Conservation (phyloP, 2,888 invertebrate genomes). For the Drosophila nr. perissopoda region DNA sequence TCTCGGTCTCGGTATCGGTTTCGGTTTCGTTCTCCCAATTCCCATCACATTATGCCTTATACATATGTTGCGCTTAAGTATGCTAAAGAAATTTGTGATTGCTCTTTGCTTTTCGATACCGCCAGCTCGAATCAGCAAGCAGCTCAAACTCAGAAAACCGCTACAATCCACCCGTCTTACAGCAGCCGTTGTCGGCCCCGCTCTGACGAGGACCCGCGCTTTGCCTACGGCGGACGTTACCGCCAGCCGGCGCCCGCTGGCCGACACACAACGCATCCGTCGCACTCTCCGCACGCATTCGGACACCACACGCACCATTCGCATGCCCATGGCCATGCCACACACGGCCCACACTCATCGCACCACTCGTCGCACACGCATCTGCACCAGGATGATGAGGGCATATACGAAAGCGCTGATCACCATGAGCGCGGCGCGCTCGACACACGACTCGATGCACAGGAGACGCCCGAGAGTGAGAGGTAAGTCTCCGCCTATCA, state of each 20-base stretch:
- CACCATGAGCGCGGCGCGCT: conserved; percentile 88
- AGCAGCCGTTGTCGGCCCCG: conserved; percentile 88
- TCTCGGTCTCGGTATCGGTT: conserved; percentile 29
- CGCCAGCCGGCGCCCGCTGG: conserved; percentile 84
- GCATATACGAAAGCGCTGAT: conserved; percentile 94
- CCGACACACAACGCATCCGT: conserved; percentile 87
- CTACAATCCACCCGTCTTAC: conserved; percentile 86
- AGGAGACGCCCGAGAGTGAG: conserved; percentile 94
- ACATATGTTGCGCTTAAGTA: conserved; percentile 9
- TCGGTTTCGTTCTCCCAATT: conserved; percentile 4
- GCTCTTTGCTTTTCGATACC: conserved; percentile 42
- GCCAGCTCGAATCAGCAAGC: conserved; percentile 85
- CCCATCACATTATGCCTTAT: conserved; percentile 5
- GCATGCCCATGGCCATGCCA: conserved; percentile 85
- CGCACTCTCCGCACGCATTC: conserved; percentile 86
- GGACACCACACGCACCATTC: conserved; percentile 86
- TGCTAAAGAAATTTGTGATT: conserved; percentile 28
- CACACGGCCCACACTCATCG: conserved; percentile 85
- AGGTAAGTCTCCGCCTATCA: conserved; percentile 87
- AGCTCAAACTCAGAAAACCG: conserved; percentile 86
- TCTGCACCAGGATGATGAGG: conserved; percentile 91
- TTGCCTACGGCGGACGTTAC: conserved; percentile 89
- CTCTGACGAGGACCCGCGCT: conserved; percentile 90
- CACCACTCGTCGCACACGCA: conserved; percentile 87
- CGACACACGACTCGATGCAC: conserved; percentile 87